Conservation (phyloP, 2,113 vertebrate species). For the Xiphophorus hellerii region DNA sequence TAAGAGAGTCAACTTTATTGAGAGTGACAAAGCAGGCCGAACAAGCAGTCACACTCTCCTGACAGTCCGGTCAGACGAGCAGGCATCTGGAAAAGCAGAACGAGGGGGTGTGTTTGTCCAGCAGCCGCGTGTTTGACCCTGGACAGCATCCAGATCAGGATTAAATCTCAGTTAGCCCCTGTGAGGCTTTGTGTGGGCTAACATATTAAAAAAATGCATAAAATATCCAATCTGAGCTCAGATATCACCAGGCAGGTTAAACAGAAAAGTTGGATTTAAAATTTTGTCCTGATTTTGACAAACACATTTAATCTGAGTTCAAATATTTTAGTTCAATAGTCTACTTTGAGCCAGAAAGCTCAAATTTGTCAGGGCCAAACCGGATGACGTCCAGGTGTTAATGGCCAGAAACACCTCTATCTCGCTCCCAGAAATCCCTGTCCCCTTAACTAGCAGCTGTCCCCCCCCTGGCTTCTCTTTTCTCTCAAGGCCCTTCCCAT, state of each 20-base stretch:
- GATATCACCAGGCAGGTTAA: slow-evolving; percentile 1
- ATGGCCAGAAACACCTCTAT: slow-evolving; percentile 6
- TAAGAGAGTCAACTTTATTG: neutral
- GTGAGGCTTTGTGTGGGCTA: slow-evolving; percentile 58
- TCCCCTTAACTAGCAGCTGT: slow-evolving; percentile 59
- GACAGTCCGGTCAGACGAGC: slow-evolving; percentile 15
- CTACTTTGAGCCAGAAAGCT: slow-evolving; percentile 26
- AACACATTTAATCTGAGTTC: slow-evolving; percentile 2
- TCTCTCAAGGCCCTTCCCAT: slow-evolving; percentile 54
- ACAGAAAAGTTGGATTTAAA: slow-evolving; percentile 13
- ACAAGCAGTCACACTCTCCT: neutral
- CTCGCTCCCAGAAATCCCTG: neutral
- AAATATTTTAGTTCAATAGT: slow-evolving; percentile 5
- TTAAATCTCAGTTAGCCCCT: slow-evolving; percentile 65
- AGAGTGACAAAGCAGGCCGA: neutral
- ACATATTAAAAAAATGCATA: slow-evolving; percentile 23
- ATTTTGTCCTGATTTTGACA: slow-evolving; percentile 18
- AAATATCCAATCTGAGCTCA: neutral
- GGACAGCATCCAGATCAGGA: slow-evolving; percentile 72
- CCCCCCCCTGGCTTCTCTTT: slow-evolving; percentile 43
- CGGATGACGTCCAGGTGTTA: slow-evolving; percentile 36
- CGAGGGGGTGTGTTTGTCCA: slow-evolving; percentile 36
- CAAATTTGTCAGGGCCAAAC: slow-evolving; percentile 30
- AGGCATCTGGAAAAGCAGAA: slow-evolving; percentile 47
- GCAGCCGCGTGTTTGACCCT: slow-evolving; percentile 51